Evolutionary conservation across 2,888 invertebrate genomes (phyloP).

Genomic region (Pediacus dermestoides): DNA sequence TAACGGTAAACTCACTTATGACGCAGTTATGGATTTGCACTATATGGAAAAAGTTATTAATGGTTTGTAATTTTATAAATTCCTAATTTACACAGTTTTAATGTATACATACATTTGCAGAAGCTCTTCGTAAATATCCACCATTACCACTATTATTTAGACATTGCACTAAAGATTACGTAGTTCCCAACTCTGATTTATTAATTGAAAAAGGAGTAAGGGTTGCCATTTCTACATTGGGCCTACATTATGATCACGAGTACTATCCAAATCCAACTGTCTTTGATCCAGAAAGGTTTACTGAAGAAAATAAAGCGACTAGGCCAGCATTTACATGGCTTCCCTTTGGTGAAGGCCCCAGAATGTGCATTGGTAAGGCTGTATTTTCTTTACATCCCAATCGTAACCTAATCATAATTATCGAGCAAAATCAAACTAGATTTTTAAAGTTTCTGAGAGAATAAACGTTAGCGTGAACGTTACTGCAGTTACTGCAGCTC

Average conservation of each 20-base stretch:
- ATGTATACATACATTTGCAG: slow-evolving; percentile 19
- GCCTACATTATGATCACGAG: slow-evolving; percentile 21
- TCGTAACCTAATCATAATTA: too few relatives aligned
- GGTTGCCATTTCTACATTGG: slow-evolving; percentile 20
- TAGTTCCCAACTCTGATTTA: slow-evolving; percentile 20
- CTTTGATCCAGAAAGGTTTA: slow-evolving; percentile 60
- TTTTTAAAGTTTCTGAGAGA: too few relatives aligned
- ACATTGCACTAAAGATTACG: slow-evolving; percentile 23
- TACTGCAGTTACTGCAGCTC: too few relatives aligned
- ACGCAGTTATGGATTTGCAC: slow-evolving; percentile 19
- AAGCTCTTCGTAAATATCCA: slow-evolving; percentile 25
- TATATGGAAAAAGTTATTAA: slow-evolving; percentile 20
- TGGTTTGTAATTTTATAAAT: slow-evolving; percentile 11
- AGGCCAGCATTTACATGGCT: slow-evolving; percentile 55
- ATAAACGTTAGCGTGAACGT: too few relatives aligned
- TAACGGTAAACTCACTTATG: slow-evolving; percentile 19
- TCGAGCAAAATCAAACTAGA: too few relatives aligned
- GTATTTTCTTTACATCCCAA: background rate
- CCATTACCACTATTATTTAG: slow-evolving; percentile 21
- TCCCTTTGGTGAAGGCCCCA: slow-evolving; percentile 58
- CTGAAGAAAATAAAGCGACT: slow-evolving; percentile 51
- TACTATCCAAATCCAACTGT: slow-evolving; percentile 54
- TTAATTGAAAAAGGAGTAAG: slow-evolving; percentile 20
- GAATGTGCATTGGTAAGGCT: slow-evolving; percentile 54
- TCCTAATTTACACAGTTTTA: background rate